A percentile compares a stretch with the other conserved stretches of the same genome.
Evolutionary conservation across 2,888 invertebrate genomes (phyloP).

Genomic region (Noctua janthina): DNA sequence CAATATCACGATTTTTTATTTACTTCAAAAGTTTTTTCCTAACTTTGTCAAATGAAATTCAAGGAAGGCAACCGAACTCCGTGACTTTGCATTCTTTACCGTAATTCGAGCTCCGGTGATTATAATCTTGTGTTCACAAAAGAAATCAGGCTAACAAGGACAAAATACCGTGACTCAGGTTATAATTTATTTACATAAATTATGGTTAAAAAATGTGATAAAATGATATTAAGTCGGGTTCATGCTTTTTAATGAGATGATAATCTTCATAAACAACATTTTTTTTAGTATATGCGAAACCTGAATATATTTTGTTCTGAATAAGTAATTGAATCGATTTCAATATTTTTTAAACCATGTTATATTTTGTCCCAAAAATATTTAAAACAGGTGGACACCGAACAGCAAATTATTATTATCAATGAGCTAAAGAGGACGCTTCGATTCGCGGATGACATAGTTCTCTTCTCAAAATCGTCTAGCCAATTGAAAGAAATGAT

Average conservation of each 20-base stretch:
- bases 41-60: conserved; percentile 34
- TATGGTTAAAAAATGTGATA: conserved; percentile 2
- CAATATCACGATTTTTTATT: conserved; percentile 28
- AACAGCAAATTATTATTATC: too few species aligned
- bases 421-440: too few species aligned
- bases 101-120: conserved; percentile 57
- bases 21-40: conserved; percentile 16
- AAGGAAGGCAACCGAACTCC: conserved; percentile 30
- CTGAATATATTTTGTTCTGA: too few species aligned
- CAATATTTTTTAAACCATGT: too few species aligned
- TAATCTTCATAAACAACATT: too few species aligned
- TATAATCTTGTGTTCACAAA: conserved; percentile 58
- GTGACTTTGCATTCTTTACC: conserved; percentile 58
- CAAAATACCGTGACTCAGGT: conserved; percentile 32
- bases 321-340: too few species aligned
- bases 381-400: too few species aligned
- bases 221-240: conserved; percentile 9
- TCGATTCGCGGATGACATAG: too few species aligned
- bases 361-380: too few species aligned
- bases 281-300: too few species aligned
- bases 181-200: conserved; percentile 33
- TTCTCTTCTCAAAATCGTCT: too few species aligned
- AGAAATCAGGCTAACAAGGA: conserved; percentile 52
- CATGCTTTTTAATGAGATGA: conserved; percentile 22
- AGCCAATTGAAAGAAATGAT: too few species aligned